Evolutionary conservation across 2,113 vertebrate genomes (phyloP).

Genomic region (Protobothrops flavoviridis): DNA sequence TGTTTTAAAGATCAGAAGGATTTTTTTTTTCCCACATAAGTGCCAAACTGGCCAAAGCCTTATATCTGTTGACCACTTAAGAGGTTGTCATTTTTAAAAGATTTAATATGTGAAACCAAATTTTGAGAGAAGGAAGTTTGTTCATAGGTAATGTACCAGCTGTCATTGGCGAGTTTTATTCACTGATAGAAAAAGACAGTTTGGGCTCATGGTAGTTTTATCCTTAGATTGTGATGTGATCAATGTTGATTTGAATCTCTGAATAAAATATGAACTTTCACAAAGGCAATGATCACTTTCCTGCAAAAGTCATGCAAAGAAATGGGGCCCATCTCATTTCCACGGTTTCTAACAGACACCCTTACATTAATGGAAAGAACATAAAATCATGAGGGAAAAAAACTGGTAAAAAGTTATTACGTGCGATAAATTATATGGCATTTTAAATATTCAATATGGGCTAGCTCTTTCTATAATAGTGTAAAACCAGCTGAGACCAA

Average conservation of each 20-base stretch:
- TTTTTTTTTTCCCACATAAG: background rate
- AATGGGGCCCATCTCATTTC: background rate
- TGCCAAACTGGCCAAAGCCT: background rate
- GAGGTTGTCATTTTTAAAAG: conserved; percentile 13
- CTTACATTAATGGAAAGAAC: background rate
- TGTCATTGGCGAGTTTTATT: conserved; percentile 15
- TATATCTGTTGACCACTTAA: conserved; percentile 37
- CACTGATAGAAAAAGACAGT: conserved; percentile 9
- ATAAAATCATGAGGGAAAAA: background rate
- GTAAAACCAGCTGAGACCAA: background rate
- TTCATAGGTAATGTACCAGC: conserved; percentile 1
- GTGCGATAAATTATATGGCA: background rate
- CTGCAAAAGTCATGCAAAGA: conserved; percentile 17
- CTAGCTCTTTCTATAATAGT: background rate
- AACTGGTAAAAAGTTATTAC: background rate
- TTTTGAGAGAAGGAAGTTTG: conserved; percentile 13
- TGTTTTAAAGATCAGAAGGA: conserved; percentile 15
- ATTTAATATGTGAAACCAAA: conserved; percentile 38
- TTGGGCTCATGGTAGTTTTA: conserved; percentile 18
- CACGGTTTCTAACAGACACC: background rate
- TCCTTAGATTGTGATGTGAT: conserved; percentile 2
- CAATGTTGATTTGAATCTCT: conserved; percentile 30
- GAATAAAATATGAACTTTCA: conserved; percentile 31
- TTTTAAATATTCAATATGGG: background rate
- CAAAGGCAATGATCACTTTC: conserved; percentile 11